These are phyloP conservation scores for Mesochorus sp. DNA, from an alignment of 2,888 invertebrate species.

Conservation along the genomic window DNA sequence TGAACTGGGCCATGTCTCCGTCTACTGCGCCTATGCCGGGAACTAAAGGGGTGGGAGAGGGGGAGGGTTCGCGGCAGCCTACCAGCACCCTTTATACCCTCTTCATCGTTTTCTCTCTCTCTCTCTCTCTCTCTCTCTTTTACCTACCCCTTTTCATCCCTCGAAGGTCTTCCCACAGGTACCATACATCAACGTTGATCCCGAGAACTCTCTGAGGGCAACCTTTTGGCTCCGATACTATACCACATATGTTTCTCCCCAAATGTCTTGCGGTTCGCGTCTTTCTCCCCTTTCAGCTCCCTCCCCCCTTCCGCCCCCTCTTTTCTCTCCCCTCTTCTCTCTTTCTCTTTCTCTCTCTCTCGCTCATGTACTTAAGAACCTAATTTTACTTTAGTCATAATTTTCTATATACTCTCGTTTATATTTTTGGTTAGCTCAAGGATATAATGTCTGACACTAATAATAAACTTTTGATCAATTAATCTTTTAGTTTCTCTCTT, in stretches of 20 bases:
- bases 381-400: too few species aligned
- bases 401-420: too few species aligned
- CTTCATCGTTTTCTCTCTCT: conserved; percentile 26
- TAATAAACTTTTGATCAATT: too few species aligned
- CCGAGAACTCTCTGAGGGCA: neutral
- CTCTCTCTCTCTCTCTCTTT: conserved; percentile 20
- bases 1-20: conserved; percentile 78
- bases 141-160: too few species aligned
- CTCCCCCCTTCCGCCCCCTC: neutral
- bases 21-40: conserved; percentile 69
- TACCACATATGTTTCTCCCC: neutral
- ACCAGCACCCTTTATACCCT: conserved; percentile 46
- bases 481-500: too few species aligned
- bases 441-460: too few species aligned
- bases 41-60: conserved; percentile 39
- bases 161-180: neutral
- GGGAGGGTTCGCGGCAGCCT: conserved; percentile 68
- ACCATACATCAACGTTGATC: neutral
- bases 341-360: too few species aligned
- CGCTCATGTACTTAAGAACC: too few species aligned
- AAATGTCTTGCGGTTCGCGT: neutral
- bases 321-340: conserved; percentile 16
- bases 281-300: neutral
- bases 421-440: too few species aligned
- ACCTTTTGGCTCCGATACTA: conserved; percentile 13